These are phyloP conservation scores for Rachycentron canadum DNA, from an alignment of 2,797 vertebrate species.

Conservation along the genomic window DNA sequence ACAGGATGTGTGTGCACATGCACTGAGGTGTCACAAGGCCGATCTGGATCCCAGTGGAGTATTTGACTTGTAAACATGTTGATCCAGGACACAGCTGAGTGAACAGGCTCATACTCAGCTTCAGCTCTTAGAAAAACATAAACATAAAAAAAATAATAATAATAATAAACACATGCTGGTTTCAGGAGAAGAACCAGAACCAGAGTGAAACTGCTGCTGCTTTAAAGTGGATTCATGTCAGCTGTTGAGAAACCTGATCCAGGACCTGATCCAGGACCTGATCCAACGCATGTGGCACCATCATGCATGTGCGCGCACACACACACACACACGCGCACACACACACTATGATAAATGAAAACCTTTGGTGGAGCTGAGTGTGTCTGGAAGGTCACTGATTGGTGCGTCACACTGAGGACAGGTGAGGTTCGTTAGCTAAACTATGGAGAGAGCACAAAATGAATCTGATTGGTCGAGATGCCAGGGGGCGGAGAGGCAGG, in stretches of 20 bases:
- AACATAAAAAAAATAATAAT: too few relatives aligned
- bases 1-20: not conserved
- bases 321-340: too few relatives aligned
- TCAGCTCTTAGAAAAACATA: not conserved
- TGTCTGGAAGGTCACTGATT: constrained; percentile 17
- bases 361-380: constrained; percentile 47
- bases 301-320: not conserved
- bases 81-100: not conserved
- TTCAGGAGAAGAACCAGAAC: not conserved
- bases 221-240: not conserved
- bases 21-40: not conserved
- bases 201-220: not conserved
- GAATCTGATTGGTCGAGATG: not conserved
- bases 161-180: constrained; percentile 2
- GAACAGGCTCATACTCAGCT: not conserved
- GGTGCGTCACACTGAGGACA: constrained; percentile 25
- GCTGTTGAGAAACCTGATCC: not conserved
- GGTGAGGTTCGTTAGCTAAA: not conserved
- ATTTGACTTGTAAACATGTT: not conserved
- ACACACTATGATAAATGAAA: constrained; percentile 1
- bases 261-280: not conserved
- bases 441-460: not conserved
- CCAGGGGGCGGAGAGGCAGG: too few relatives aligned
- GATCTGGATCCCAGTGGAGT: not conserved
- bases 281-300: not conserved